phyloP scores from a whole-genome alignment of 2,113 vertebrate genomes.

The Hippopotamus amphibius region DNA sequence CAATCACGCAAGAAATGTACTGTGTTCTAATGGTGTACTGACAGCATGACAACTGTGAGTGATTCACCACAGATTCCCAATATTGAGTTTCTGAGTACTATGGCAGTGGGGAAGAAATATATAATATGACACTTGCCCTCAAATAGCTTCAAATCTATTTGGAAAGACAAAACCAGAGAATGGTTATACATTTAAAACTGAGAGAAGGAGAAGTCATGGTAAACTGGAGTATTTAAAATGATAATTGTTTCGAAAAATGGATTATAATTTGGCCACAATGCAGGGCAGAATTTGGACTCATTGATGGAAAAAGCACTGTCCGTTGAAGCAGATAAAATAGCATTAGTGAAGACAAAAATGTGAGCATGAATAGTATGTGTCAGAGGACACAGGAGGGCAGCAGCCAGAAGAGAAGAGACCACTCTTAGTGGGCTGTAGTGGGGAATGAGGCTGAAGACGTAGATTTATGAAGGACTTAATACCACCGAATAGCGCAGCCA shows the following conservation, averaged over 20 bases:
- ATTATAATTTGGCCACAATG: neutral
- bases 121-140: neutral
- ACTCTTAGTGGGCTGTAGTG: rapidly evolving
- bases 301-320: neutral
- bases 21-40: neutral
- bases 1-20: neutral
- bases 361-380: neutral
- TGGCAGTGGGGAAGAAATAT: neutral
- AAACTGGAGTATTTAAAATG: neutral
- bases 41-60: neutral
- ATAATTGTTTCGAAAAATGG: neutral
- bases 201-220: neutral
- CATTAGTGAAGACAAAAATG: neutral
- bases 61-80: neutral
- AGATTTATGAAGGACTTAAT: neutral
- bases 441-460: neutral
- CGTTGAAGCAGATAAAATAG: neutral
- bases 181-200: neutral
- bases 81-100: neutral
- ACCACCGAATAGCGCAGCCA: neutral
- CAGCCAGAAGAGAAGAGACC: neutral
- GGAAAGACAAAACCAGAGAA: neutral
- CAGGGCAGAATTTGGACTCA: neutral
- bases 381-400: neutral
- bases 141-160: neutral